Evolutionary conservation across 2,797 vertebrate species (phyloP), one percentile per base, ranked within the genome.

Genomic region (Petrocephalus schoutedeni): DNA sequence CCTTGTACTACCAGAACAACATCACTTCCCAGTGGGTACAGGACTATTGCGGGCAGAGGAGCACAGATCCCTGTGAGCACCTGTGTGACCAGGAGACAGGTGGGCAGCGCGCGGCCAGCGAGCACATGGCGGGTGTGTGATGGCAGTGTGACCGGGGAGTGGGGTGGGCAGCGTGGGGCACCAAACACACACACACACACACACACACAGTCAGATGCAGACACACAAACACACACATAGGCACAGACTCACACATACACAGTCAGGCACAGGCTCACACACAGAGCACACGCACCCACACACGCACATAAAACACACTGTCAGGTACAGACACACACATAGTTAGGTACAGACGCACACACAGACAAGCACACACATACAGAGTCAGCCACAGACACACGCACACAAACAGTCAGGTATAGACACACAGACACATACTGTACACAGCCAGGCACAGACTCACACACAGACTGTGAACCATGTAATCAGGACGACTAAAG

Each of bases 11-110:
- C 90, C 98, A 99, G 93, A 97, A 96, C 92, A 99, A 99, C 58
- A 95, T 97, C 8, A 97, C 97, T 0, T 97, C 97, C 0, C 97
- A 98, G 1, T 99, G 98, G 98, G 95, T 98, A 88, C 95, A 95
- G 89, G 98, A 99, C 89, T 97, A 97, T 89, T 99, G 98, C 12
- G 97, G 98, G 21, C 98, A 99, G 95, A 97, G 97, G 91, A 98
- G 97, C 0, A 97, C 96, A 0, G 98, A 99, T 1, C 97, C 98
- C 88, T 99, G 98, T 0, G 98, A 99, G 88, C 98, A 99, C 89
- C 95, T 99, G 0, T 99, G 98, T 56, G 97, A 99, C 91, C 96
- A 97, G 64, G 97, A 99, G 23, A 99, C 98, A 84, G 98, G 98
- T 99, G 74, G 95, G 97, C 89, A 59, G 1, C n/a, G 5, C n/a